Evolutionary conservation across 1,140 invertebrate species (phyloP), one percentile per base, ranked within the genome.

Genomic region (Megalopta genalis): DNA sequence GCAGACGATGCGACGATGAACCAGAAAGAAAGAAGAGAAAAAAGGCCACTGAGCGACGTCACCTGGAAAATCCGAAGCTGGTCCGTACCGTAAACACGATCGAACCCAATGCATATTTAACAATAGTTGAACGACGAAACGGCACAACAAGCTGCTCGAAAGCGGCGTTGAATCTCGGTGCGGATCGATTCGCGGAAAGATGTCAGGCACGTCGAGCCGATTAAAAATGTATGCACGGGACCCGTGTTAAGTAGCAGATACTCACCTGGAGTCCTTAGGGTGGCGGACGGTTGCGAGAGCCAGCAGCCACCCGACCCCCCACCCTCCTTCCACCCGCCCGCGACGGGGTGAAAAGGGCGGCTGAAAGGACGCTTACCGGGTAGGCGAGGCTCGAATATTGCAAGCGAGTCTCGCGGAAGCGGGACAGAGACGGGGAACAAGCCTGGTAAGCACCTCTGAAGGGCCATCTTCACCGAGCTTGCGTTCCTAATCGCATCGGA

Each of bases 391-490:
- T 84, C 75, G 82, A 84, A 83, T 83, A 83, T 83, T 83, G 59
- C 81, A 72, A 68, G 73, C 74, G 67, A 78, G 23, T 39, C 39
- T 10, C 21, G 25, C 32, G 59, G 54, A 8, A 42, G 42, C 12
- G 49, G 52, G 54, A 82, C 80, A 78, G 32, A 63, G 73, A 71
- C 16, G 25, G 46, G 52, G 59, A 89, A 89, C 86, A 21, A 16
- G 89, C 89, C 82, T 88, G 86, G 89, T 90, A 91, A 91, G 90
- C 90, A 85, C 81, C 84, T 90, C 89, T 90, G 84, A 89, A 90
- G 89, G 66, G 85, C 84, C 85, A 82, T 86, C 86, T 80, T 85
- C 88, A 81, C 75, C 75, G 86, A 87, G 87, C 87, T 87, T 88
- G 84, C 88, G 86, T 90, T 90, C 86, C 88, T 91, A 90, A 90